Evolutionary conservation across 2,888 invertebrate genomes (phyloP), one percentile per base, ranked within the genome.

Genomic region (Eristalis intricaria): DNA sequence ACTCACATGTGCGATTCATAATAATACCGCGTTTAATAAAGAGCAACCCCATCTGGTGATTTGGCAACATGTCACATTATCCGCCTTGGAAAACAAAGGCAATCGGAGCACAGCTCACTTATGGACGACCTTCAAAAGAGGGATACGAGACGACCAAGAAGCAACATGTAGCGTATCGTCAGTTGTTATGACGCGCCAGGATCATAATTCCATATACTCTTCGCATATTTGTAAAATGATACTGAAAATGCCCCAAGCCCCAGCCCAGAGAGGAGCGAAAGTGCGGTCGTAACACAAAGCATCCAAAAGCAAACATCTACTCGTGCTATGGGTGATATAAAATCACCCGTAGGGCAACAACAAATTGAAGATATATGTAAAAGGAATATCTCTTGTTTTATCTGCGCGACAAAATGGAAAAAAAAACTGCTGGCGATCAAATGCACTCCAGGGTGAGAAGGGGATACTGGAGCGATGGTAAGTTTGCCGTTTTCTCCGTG

Each of bases 81-180:
- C 74, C 69, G 68, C 10, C 38, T 11, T 5, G 22, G 50, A 61
- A 70, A 38, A 70, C 29, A 40, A 76, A 77, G 64, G 56, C 35
- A 29, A 26, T 61, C 77, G 7, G 1, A 13, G 69, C 32, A 35
- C 22, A 38, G 35, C 60, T n/a, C 68, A 58, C 61, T 32, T 63
- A 63, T 32, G 63, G 63, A 29, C 29, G 32, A 63, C 19, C 29
- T 32, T 8, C 29, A 63, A 29, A 61, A 11, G n/a, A 29, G 8
- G 32, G 23, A 32, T 29, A 63, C 26, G 35, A n/a, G n/a, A n/a
- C 11, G 66, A 35, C 29, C 13, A 29, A 56, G 81, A 77, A 86
- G 85, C 85, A 86, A 86, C 85, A 86, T 86, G 85, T 86, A 86
- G 82, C 73, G 69, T 82, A 74, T 74, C 73, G 29, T 82, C 60